Evolutionary conservation across 2,888 invertebrate species (phyloP).

Genomic region (Spialia ferax): DNA sequence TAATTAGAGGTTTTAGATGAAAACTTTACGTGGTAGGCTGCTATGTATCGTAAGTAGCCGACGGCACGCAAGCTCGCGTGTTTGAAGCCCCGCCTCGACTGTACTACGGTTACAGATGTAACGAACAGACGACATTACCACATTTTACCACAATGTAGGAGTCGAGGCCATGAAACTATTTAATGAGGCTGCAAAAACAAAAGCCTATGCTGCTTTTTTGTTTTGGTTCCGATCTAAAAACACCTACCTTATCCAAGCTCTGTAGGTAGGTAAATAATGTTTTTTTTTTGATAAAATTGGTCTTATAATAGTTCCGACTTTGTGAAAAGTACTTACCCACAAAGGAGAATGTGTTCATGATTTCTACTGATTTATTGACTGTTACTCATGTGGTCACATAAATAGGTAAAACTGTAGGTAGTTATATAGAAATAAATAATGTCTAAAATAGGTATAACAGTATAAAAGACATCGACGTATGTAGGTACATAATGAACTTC

Average conservation of each 20-base stretch:
- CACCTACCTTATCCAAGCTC: too few species aligned
- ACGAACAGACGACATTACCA: conserved; percentile 30
- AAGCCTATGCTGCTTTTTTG: not conserved
- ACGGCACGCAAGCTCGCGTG: conserved; percentile 81
- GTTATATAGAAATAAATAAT: not conserved
- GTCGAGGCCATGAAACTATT: conserved; percentile 49
- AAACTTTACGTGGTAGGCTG: conserved; percentile 55
- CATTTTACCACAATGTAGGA: conserved; percentile 51
- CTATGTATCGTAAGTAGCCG: conserved; percentile 63
- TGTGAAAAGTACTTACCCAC: too few species aligned
- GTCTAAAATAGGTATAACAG: not conserved
- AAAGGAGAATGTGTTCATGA: too few species aligned
- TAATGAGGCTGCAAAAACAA: conserved; percentile 21
- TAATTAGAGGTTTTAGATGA: conserved; percentile 62
- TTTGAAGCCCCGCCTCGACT: conserved; percentile 54
- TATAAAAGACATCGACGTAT: too few species aligned
- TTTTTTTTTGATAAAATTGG: too few species aligned
- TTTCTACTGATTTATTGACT: too few species aligned
- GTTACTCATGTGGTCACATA: too few species aligned
- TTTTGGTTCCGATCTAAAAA: not conserved
- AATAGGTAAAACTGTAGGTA: not conserved
- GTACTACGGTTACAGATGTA: conserved; percentile 32
- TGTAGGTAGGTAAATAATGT: too few species aligned
- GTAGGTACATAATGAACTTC: not conserved
- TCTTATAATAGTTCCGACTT: too few species aligned